Percentiles rank a stretch among this genome's conserved stretches.
These are phyloP conservation scores for Lamellibrachia columna DNA, from an alignment of 2,888 invertebrate genomes.

Conservation along the genomic window DNA sequence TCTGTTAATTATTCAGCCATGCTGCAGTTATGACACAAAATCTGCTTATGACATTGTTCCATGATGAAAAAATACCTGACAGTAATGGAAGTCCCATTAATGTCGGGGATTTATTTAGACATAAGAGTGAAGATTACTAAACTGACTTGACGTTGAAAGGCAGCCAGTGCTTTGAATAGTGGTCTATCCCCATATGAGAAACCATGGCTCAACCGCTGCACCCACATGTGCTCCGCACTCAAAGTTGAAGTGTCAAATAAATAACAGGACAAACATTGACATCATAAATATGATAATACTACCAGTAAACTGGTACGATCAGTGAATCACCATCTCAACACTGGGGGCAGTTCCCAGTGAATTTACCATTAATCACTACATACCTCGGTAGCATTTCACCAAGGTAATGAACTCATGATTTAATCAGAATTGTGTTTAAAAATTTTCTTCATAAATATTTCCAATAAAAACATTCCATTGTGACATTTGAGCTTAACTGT, in stretches of 20 bases:
- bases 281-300: neutral
- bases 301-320: neutral
- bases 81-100: too few relatives aligned
- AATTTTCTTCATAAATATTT: too few relatives aligned
- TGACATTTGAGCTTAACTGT: too few relatives aligned
- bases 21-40: too few relatives aligned
- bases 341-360: neutral
- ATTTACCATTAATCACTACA: neutral
- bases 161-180: too few relatives aligned
- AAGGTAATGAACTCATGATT: neutral
- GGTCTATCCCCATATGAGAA: too few relatives aligned
- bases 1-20: too few relatives aligned
- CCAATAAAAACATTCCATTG: too few relatives aligned
- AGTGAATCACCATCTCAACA: neutral
- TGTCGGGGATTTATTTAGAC: too few relatives aligned
- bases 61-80: neutral
- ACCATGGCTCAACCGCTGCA: too few relatives aligned
- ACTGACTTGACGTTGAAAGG: too few relatives aligned
- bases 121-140: too few relatives aligned
- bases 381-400: neutral
- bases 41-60: neutral
- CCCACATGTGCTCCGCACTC: neutral
- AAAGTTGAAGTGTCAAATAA: neutral
- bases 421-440: neutral
- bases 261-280: neutral